phyloP scores from a whole-genome alignment of 2,797 vertebrate genomes.

The Tauraco hartlaubi region DNA sequence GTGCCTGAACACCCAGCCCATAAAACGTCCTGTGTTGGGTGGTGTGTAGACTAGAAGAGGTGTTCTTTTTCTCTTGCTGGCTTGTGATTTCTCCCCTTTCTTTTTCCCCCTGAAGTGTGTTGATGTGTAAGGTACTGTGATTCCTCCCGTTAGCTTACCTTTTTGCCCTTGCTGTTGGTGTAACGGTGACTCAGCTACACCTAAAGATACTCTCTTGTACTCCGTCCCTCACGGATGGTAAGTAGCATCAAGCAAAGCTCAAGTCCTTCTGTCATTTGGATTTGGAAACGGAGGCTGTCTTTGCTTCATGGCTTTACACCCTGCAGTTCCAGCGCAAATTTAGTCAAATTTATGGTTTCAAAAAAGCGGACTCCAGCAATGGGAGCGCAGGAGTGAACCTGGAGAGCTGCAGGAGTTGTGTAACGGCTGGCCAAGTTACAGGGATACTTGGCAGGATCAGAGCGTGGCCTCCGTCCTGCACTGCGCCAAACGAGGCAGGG shows the following conservation, averaged over 20 bases:
- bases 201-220: not conserved
- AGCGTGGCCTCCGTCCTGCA: not conserved
- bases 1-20: not conserved
- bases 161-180: not conserved
- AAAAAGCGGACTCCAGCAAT: not conserved
- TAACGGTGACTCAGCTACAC: not conserved
- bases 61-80: conserved; percentile 48
- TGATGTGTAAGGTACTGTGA: conserved; percentile 27
- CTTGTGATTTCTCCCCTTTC: not conserved
- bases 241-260: not conserved
- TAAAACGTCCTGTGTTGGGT: not conserved
- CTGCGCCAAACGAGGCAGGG: not conserved
- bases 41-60: not conserved
- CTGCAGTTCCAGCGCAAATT: not conserved
- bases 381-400: not conserved
- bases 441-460: not conserved
- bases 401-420: not conserved
- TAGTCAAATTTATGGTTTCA: not conserved
- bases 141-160: not conserved
- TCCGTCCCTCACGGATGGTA: not conserved
- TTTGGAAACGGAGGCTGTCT: not conserved
- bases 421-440: not conserved
- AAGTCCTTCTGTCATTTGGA: not conserved
- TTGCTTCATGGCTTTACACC: not conserved
- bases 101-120: not conserved